phyloP scores from a whole-genome alignment of 2,888 invertebrate genomes.

The Nephrotoma guestfalica region DNA sequence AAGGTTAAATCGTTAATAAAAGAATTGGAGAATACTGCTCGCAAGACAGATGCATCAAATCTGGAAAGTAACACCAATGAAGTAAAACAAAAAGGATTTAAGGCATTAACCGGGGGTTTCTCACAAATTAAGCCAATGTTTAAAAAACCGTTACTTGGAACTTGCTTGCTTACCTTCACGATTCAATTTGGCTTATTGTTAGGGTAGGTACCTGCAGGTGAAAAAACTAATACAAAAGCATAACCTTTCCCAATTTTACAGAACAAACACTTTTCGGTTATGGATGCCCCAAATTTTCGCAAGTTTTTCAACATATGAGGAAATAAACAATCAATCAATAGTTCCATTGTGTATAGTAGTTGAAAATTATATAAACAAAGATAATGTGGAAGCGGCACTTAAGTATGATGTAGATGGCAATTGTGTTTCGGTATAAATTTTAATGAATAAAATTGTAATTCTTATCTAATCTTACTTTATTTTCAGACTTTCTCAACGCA shows the following conservation, averaged over 20 bases:
- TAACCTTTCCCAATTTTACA: slow-evolving; percentile 19
- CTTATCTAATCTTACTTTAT: slow-evolving; percentile 5
- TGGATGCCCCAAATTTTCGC: slow-evolving; percentile 81
- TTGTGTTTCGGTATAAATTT: slow-evolving; percentile 25
- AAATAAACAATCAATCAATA: slow-evolving; percentile 18
- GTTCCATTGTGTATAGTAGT: slow-evolving; percentile 23
- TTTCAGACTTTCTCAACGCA: slow-evolving; percentile 15
- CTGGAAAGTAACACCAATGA: neutral
- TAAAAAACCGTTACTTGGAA: slow-evolving; percentile 40
- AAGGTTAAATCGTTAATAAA: slow-evolving; percentile 1
- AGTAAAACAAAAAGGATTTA: slow-evolving; percentile 1
- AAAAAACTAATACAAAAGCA: neutral
- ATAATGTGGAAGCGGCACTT: slow-evolving; percentile 14
- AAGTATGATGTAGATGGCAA: slow-evolving; percentile 15
- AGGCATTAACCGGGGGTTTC: slow-evolving; percentile 38
- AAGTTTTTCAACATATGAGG: slow-evolving; percentile 41
- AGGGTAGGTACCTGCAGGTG: slow-evolving; percentile 35
- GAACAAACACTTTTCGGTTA: slow-evolving; percentile 64
- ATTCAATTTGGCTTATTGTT: slow-evolving; percentile 51
- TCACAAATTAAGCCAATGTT: slow-evolving; percentile 51
- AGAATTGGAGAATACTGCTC: neutral
- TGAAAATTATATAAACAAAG: slow-evolving; percentile 25
- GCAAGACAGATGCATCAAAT: neutral
- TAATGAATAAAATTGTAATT: neutral
- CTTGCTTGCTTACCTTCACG: slow-evolving; percentile 45